Percentiles rank a stretch among this genome's conserved stretches.
phyloP scores from a whole-genome alignment of 2,797 vertebrate genomes.

The Semaprochilodus insignis region DNA sequence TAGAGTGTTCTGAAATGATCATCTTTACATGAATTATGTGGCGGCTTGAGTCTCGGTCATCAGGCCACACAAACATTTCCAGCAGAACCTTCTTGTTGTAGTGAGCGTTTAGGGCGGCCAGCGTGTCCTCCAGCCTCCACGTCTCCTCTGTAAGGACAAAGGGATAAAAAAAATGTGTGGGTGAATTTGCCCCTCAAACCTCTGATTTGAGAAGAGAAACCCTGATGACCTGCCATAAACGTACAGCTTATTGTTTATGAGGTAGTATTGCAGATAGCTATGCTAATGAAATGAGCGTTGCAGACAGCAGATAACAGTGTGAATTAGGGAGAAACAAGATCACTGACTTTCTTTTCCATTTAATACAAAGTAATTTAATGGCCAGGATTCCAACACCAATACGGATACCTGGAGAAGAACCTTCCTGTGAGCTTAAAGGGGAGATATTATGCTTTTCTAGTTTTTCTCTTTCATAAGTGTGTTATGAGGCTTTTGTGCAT shows the following conservation, averaged over 20 bases:
- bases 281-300: neutral
- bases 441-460: too few relatives aligned
- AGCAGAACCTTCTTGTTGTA: constrained; percentile 91
- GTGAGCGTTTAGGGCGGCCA: constrained; percentile 84
- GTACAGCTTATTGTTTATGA: neutral
- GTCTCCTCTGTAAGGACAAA: constrained; percentile 74
- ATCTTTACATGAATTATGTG: constrained; percentile 91
- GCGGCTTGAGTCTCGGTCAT: constrained; percentile 89
- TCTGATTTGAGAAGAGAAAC: neutral
- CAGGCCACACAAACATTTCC: constrained; percentile 94
- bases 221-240: neutral
- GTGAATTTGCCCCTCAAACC: neutral
- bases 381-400: too few relatives aligned
- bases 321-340: neutral
- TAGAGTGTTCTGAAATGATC: neutral
- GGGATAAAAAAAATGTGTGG: constrained; percentile 27
- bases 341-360: too few relatives aligned
- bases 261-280: neutral
- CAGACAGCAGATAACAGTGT: neutral
- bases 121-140: constrained; percentile 90
- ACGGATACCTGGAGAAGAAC: too few relatives aligned
- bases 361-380: too few relatives aligned
- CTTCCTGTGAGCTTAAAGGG: too few relatives aligned
- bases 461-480: too few relatives aligned
- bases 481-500: too few relatives aligned